Conservation (phyloP, 2,888 invertebrate species). For the Microplitis manilae region DNA sequence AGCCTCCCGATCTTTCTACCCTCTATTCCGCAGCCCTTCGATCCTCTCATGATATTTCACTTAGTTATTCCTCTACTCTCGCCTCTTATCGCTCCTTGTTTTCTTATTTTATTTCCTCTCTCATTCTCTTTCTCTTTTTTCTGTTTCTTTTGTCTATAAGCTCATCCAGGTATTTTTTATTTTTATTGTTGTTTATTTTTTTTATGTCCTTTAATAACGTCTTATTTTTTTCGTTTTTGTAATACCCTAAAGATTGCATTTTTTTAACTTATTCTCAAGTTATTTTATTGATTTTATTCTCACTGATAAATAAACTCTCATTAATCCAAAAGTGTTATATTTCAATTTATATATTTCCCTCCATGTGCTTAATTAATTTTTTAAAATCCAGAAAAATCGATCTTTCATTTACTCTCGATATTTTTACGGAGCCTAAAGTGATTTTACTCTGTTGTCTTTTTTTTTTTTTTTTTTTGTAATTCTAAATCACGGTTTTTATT, state of each 20-base stretch:
- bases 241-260: background rate
- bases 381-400: too few relatives aligned
- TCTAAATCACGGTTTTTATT: background rate
- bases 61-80: slow-evolving; percentile 56
- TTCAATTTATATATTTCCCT: background rate
- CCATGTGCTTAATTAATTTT: background rate
- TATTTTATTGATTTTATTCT: background rate
- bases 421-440: background rate
- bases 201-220: slow-evolving; percentile 17
- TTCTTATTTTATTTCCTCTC: slow-evolving; percentile 6
- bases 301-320: background rate
- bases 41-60: slow-evolving; percentile 61
- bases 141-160: slow-evolving; percentile 1
- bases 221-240: slow-evolving; percentile 2
- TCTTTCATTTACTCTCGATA: too few relatives aligned
- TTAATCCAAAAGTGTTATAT: background rate
- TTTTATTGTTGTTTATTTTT: slow-evolving; percentile 24
- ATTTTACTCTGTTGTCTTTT: background rate
- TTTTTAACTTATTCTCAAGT: slow-evolving; percentile 2
- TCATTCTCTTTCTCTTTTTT: slow-evolving; percentile 9
- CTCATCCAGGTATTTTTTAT: background rate
- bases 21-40: slow-evolving; percentile 50
- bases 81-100: slow-evolving; percentile 26
- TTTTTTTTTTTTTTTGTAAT: background rate
- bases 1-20: slow-evolving; percentile 43